A percentile compares a stretch with the other conserved stretches of the same genome.
Evolutionary conservation across 2,113 vertebrate species (phyloP).

Genomic region (Cephalophus harveyi): DNA sequence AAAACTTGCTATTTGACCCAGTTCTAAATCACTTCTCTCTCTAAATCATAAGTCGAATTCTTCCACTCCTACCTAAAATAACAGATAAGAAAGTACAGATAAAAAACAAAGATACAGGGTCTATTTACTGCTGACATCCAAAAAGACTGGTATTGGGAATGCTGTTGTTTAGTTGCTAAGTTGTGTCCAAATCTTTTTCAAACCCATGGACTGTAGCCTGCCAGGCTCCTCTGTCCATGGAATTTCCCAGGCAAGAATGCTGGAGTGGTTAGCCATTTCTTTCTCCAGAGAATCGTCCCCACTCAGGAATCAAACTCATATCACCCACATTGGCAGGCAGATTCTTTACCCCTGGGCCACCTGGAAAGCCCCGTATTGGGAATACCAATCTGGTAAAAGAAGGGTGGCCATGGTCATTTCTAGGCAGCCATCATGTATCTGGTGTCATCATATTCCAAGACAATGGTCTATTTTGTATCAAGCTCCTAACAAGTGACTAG

Average conservation of each 20-base stretch:
- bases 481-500: background rate
- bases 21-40: background rate
- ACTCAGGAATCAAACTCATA: background rate
- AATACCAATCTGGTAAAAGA: background rate
- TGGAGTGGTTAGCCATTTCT: background rate
- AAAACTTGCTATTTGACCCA: background rate
- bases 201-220: too few relatives aligned
- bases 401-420: background rate
- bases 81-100: background rate
- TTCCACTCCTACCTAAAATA: background rate
- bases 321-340: background rate
- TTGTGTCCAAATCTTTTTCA: too few relatives aligned
- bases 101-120: background rate
- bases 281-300: background rate
- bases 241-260: too few relatives aligned
- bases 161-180: background rate
- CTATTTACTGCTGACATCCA: background rate
- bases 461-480: background rate
- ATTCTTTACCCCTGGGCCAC: background rate
- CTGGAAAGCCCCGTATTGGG: fast-evolving
- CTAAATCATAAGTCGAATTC: background rate
- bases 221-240: too few relatives aligned
- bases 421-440: background rate
- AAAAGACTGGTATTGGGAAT: background rate
- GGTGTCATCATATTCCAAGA: background rate